Conservation (phyloP, 1,140 invertebrate genomes). For the Neoseiulus cucumeris region DNA sequence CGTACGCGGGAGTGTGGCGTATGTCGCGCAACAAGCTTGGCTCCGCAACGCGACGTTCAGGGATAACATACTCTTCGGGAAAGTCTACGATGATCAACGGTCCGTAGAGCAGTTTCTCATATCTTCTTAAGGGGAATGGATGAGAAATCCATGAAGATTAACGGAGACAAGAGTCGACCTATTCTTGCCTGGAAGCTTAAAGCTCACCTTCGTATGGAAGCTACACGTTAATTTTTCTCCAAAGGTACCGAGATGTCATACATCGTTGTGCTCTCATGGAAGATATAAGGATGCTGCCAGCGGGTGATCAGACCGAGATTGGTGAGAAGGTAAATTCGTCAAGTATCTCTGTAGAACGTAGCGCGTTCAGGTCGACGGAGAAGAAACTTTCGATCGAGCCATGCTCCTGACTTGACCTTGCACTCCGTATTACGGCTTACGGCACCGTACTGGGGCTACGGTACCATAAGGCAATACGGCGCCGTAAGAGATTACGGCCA, state of each 20-base stretch:
- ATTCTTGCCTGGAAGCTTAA: too few relatives aligned
- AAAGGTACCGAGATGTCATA: constrained; percentile 18
- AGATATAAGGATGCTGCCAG: constrained; percentile 20
- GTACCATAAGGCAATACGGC: too few relatives aligned
- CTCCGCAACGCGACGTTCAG: constrained; percentile 30
- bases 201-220: too few relatives aligned
- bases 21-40: constrained; percentile 33
- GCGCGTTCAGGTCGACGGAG: constrained; percentile 23
- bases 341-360: constrained; percentile 28
- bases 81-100: constrained; percentile 27
- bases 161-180: too few relatives aligned
- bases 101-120: too few relatives aligned
- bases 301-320: constrained; percentile 26
- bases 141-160: too few relatives aligned
- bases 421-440: too few relatives aligned
- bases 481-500: too few relatives aligned
- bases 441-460: too few relatives aligned
- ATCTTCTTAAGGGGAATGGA: too few relatives aligned
- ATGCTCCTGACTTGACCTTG: too few relatives aligned
- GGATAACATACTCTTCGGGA: constrained; percentile 31
- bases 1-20: constrained; percentile 24
- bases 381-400: constrained; percentile 29
- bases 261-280: constrained; percentile 18
- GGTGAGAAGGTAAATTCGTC: constrained; percentile 25
- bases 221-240: too few relatives aligned